A percentile compares a stretch with the other conserved stretches of the same genome.
These are phyloP conservation scores for Drosophila suboccidentalis DNA, from an alignment of 2,888 invertebrate species.

Conservation along the genomic window DNA sequence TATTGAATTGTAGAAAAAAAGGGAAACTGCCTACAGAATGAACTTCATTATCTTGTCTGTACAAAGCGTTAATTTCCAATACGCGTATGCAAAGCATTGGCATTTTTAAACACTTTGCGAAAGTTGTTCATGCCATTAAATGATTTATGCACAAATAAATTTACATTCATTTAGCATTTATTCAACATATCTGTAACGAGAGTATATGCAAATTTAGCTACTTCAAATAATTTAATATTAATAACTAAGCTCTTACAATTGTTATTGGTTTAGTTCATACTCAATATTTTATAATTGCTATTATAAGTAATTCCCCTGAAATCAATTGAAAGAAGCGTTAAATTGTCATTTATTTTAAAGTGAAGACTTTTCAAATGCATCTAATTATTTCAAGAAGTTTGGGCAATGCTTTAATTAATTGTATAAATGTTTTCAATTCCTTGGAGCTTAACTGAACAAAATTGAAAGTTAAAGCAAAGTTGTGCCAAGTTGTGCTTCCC, in stretches of 20 bases:
- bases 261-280: background rate
- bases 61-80: conserved; percentile 37
- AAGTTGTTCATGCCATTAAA: conserved; percentile 7
- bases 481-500: background rate
- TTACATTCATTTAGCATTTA: conserved; percentile 13
- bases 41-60: conserved; percentile 22
- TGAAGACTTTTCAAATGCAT: background rate
- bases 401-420: conserved; percentile 50
- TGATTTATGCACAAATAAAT: conserved; percentile 4
- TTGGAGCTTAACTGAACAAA: conserved; percentile 38
- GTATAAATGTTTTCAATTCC: conserved; percentile 39
- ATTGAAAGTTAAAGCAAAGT: conserved; percentile 44
- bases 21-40: conserved; percentile 21
- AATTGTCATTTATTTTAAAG: background rate
- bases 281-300: background rate
- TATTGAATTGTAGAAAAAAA: conserved; percentile 21
- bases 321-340: background rate
- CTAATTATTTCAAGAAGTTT: background rate
- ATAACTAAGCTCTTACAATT: background rate
- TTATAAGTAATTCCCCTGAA: background rate
- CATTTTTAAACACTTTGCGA: conserved; percentile 14
- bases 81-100: conserved; percentile 15
- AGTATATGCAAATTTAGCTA: background rate
- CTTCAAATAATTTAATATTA: background rate
- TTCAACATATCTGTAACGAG: background rate